A percentile compares a stretch with the other conserved stretches of the same genome.
Evolutionary conservation across 92 coral and sea anemone species (phyloP).

Genomic region (Pocillopora meandrina): DNA sequence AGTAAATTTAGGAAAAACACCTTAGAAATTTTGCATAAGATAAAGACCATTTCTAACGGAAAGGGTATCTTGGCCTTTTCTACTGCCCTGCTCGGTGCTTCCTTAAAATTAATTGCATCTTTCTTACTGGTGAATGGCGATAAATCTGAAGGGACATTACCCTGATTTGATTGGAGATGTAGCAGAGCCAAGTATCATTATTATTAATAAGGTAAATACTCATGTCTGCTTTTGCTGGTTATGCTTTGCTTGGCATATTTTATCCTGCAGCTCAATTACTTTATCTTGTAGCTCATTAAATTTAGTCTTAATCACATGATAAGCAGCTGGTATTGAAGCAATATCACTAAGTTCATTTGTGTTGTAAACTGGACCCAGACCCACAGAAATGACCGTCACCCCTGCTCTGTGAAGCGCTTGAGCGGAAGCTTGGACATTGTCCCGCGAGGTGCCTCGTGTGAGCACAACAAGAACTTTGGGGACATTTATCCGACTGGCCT

Average conservation of each 20-base stretch:
- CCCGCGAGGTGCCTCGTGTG: slow-evolving; percentile 56
- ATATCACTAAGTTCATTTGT: slow-evolving; percentile 44
- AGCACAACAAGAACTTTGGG: slow-evolving; percentile 70
- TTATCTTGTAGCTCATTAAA: slow-evolving; percentile 46
- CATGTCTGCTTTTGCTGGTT: neutral
- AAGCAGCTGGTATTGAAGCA: slow-evolving; percentile 55
- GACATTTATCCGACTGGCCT: slow-evolving; percentile 47
- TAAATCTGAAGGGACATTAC: too few relatives aligned
- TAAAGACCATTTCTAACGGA: too few relatives aligned
- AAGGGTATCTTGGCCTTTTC: too few relatives aligned
- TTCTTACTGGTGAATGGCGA: too few relatives aligned
- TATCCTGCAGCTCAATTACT: slow-evolving; percentile 51
- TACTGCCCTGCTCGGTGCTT: too few relatives aligned
- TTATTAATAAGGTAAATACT: neutral
- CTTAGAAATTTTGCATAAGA: too few relatives aligned
- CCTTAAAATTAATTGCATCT: too few relatives aligned
- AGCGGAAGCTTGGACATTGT: slow-evolving; percentile 47
- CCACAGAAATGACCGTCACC: slow-evolving; percentile 65
- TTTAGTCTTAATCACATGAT: slow-evolving; percentile 51
- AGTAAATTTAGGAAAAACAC: too few relatives aligned
- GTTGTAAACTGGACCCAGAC: slow-evolving; percentile 60
- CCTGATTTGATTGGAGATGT: neutral
- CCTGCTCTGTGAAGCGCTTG: slow-evolving; percentile 63
- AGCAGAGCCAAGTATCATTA: neutral
- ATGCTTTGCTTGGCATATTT: slow-evolving; percentile 49